Percentiles rank a stretch among this genome's conserved stretches.
Evolutionary conservation across 2,797 vertebrate genomes (phyloP).

Genomic region (Enteromius treurensis): DNA sequence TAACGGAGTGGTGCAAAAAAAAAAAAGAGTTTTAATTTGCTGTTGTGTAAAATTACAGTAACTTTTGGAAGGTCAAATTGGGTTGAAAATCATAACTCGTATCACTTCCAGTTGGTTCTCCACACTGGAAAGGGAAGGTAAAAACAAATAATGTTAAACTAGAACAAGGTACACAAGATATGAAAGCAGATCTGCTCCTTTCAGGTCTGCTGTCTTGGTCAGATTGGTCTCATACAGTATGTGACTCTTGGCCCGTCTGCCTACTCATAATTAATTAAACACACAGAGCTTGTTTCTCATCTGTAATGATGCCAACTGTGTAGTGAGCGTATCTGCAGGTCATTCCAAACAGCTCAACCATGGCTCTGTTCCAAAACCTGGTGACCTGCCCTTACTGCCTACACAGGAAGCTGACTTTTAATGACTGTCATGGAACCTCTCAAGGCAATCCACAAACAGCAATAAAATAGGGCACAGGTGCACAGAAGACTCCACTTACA

Average conservation of each 20-base stretch:
- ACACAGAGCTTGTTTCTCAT: constrained; percentile 72
- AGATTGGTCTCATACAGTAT: constrained; percentile 8
- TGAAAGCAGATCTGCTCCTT: constrained; percentile 11
- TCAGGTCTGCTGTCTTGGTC: constrained; percentile 31
- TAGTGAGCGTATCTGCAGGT: constrained; percentile 73
- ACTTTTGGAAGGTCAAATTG: background rate
- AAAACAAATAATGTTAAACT: constrained; percentile 5
- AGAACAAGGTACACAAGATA: constrained; percentile 27
- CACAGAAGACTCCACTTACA: background rate
- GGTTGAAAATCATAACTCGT: background rate
- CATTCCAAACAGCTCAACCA: constrained; percentile 66
- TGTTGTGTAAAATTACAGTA: background rate
- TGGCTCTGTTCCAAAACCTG: background rate
- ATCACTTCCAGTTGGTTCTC: background rate
- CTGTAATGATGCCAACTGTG: constrained; percentile 72
- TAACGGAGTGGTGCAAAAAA: background rate
- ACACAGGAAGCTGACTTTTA: too few relatives aligned
- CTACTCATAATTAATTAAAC: constrained; percentile 74
- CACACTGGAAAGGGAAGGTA: background rate
- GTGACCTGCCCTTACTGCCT: background rate
- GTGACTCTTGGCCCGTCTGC: constrained; percentile 42
- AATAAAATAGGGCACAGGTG: background rate
- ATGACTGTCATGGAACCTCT: background rate
- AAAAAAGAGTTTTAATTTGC: background rate
- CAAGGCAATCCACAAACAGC: background rate